Conservation (phyloP, 2,797 vertebrate genomes). For the Margarornis squamiger region DNA sequence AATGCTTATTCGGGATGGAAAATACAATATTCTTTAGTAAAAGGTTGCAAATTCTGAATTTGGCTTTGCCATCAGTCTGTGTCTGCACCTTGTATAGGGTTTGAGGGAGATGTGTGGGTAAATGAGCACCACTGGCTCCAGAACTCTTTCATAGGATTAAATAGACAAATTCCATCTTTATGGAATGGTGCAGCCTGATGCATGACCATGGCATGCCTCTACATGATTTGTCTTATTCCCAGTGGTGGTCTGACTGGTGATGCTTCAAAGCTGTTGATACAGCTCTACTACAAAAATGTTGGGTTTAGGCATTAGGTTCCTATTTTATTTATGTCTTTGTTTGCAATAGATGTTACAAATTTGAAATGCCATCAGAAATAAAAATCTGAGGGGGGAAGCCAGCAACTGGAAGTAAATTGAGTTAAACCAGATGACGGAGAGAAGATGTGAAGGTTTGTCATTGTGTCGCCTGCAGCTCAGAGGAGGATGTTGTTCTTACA, state of each 20-base stretch:
- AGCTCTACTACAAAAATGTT: background rate
- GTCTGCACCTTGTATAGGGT: background rate
- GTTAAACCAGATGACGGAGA: background rate
- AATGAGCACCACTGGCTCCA: background rate
- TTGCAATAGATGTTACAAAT: background rate
- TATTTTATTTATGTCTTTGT: background rate
- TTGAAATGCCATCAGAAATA: background rate
- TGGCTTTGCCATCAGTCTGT: background rate
- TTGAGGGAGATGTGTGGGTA: background rate
- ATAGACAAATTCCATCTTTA: background rate
- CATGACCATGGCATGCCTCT: background rate
- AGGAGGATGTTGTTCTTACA: background rate
- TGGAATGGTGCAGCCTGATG: background rate
- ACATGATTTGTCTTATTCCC: background rate
- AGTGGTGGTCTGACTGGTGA: background rate
- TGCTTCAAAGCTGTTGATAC: background rate
- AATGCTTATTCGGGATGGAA: background rate
- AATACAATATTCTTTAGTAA: accelerated
- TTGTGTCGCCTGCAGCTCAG: accelerated
- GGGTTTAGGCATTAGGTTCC: background rate
- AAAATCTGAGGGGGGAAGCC: background rate
- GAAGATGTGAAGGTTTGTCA: background rate
- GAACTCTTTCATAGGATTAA: background rate
- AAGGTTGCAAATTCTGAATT: background rate
- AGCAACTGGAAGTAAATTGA: background rate